Base-by-base conservation (phyloP, 2,113 vertebrate genomes). In the Fregetta grallaria region DNA sequence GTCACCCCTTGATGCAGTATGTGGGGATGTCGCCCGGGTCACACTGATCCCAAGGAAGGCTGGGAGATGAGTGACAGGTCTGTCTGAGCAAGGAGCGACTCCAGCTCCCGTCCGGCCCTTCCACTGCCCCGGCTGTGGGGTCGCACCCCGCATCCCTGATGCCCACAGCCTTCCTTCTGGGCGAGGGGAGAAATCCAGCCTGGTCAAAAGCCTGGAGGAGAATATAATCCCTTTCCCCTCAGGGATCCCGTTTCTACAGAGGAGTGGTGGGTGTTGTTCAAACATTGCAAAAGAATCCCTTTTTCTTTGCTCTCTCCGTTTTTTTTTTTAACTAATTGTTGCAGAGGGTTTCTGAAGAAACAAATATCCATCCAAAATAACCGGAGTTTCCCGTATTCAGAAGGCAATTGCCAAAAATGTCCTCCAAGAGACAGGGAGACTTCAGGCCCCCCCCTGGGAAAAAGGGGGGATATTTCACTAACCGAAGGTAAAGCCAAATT, bases 251-350 rank as follows among this genome's bases (percentile, higher is more conserved):
- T 77, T 96, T 89, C 85, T 86, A 22, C 73, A 70, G 73, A 2
- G 2, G 22, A 71, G n/a, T 45, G 65, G 34, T 76, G 77, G 53
- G 29, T 92, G 56, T 61, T 94, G 47, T 79, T 91, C 84, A 92
- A 92, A 85, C 17, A 73, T 86, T 88, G 70, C 80, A 95, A 94
- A 95, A 94, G 22, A 91, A 71, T 76, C n/a, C 36, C 4, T 70
- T 91, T 84, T 86, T 40, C 40, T 88, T 88, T 5, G 1, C 38
- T 44, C n/a, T 84, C 90, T 61, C n/a, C 13, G 3, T n/a, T 32
- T 25, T 7, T 32, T 38, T 38, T 81, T 59, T 78, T 94, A 56
- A 79, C 49, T 59, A 58, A 52, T 74, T 88, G 29, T 94, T 87
- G 63, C 62, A 80, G 52, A 85, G 55, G 12, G 14, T 61, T 92